These are phyloP conservation scores for Sesia bembeciformis DNA, from an alignment of 2,888 invertebrate genomes.

Conservation along the genomic window DNA sequence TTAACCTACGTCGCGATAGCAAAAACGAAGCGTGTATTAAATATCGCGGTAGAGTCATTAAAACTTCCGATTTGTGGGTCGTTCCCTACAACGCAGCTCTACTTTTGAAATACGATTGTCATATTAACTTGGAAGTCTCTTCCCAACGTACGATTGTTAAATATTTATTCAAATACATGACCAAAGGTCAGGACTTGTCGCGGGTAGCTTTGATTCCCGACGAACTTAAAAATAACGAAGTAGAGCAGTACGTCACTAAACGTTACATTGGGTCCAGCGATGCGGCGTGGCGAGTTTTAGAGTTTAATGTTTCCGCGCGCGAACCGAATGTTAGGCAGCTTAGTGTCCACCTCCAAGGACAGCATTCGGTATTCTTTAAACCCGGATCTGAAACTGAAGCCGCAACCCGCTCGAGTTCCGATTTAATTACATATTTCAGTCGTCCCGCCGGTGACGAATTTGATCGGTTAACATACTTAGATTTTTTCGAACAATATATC, in stretches of 20 bases:
- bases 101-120: slow-evolving; percentile 5
- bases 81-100: slow-evolving; percentile 7
- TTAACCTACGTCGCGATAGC: slow-evolving; percentile 4
- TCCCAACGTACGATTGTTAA: slow-evolving; percentile 1
- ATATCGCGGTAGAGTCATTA: background rate
- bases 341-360: background rate
- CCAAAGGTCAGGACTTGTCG: slow-evolving; percentile 4
- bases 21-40: background rate
- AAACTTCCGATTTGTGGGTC: slow-evolving; percentile 4
- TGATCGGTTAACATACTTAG: slow-evolving; percentile 5
- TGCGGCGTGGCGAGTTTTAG: slow-evolving; percentile 3
- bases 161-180: slow-evolving; percentile 6
- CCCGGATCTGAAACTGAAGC: background rate
- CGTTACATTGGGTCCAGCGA: slow-evolving; percentile 4
- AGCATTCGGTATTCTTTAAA: background rate
- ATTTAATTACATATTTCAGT: slow-evolving; percentile 1
- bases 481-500: slow-evolving; percentile 1
- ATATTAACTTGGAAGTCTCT: slow-evolving; percentile 4
- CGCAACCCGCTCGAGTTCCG: background rate
- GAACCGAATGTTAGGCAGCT: slow-evolving; percentile 2
- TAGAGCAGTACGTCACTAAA: background rate
- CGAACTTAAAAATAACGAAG: background rate
- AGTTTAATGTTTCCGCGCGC: background rate
- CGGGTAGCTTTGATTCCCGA: background rate
- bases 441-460: slow-evolving; percentile 4